A percentile compares a stretch with the other conserved stretches of the same genome.
Conservation (phyloP, 2,113 vertebrate species). For the Chaenocephalus aceratus region DNA sequence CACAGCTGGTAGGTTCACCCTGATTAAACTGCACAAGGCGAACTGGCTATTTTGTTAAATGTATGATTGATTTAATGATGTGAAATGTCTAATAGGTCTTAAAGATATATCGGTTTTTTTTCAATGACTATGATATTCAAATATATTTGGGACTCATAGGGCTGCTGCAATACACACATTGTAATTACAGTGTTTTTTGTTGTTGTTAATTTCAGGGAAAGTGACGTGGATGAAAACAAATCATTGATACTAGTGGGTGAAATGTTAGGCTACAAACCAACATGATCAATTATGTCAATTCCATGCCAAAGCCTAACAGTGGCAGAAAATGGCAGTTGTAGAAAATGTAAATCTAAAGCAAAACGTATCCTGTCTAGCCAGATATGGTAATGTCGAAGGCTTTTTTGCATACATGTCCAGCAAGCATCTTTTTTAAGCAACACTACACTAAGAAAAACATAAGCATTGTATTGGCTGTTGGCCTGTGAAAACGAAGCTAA, state of each 20-base stretch:
- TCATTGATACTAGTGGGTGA: neutral
- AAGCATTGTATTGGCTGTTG: neutral
- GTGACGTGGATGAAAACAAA: neutral
- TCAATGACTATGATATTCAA: too few relatives aligned
- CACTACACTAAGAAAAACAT: neutral
- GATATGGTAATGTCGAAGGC: neutral
- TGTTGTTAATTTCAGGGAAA: neutral
- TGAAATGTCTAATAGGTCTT: too few relatives aligned
- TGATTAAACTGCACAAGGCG: neutral
- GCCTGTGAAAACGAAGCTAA: neutral
- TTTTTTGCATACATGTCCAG: neutral
- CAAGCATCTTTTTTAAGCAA: neutral
- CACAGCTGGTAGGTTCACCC: neutral
- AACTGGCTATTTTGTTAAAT: neutral
- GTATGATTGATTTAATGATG: too few relatives aligned
- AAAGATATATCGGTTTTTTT: too few relatives aligned
- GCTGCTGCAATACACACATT: neutral
- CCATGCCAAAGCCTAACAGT: neutral
- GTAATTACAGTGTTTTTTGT: neutral
- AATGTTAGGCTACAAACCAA: neutral
- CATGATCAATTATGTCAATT: neutral
- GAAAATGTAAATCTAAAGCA: neutral
- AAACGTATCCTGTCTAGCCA: neutral
- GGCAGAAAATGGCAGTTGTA: neutral
- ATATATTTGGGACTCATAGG: too few relatives aligned